A percentile compares a stretch with the other conserved stretches of the same genome.
These are phyloP conservation scores for Achlya flavicornis DNA, from an alignment of 2,888 invertebrate genomes.

Conservation along the genomic window DNA sequence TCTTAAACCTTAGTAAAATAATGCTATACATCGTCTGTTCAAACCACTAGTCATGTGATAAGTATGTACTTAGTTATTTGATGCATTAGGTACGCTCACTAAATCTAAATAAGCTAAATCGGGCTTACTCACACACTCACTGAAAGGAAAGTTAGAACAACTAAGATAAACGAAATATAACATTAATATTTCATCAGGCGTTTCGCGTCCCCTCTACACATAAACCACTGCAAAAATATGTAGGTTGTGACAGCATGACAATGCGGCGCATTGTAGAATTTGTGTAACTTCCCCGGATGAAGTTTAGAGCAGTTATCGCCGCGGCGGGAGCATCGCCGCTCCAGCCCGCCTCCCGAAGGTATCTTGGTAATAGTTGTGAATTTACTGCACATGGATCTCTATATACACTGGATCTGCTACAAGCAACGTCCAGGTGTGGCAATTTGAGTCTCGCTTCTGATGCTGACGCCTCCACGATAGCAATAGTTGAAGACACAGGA, in stretches of 20 bases:
- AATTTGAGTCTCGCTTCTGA: background rate
- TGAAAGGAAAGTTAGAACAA: too few species aligned
- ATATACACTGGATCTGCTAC: background rate
- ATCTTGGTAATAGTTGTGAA: slow-evolving; percentile 10
- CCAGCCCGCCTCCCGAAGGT: slow-evolving; percentile 7
- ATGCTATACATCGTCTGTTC: too few species aligned
- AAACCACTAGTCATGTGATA: too few species aligned
- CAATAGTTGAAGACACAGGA: too few species aligned
- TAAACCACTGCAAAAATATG: slow-evolving; percentile 10
- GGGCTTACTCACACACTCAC: too few species aligned
- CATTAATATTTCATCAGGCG: slow-evolving; percentile 25
- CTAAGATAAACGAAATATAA: slow-evolving; percentile 7
- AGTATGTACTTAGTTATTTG: too few species aligned
- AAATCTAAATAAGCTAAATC: too few species aligned
- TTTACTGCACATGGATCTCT: slow-evolving; percentile 2
- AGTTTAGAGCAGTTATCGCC: slow-evolving; percentile 12
- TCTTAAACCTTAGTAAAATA: too few species aligned
- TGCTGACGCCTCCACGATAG: too few species aligned
- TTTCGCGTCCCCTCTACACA: slow-evolving; percentile 14
- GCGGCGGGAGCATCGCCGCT: background rate
- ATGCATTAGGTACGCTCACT: too few species aligned
- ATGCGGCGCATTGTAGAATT: background rate
- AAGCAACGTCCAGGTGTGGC: background rate
- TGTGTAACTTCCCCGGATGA: slow-evolving; percentile 3
- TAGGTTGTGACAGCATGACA: background rate